Evolutionary conservation across 2,797 vertebrate genomes (phyloP).

Genomic region (Fistularia tabacaria): DNA sequence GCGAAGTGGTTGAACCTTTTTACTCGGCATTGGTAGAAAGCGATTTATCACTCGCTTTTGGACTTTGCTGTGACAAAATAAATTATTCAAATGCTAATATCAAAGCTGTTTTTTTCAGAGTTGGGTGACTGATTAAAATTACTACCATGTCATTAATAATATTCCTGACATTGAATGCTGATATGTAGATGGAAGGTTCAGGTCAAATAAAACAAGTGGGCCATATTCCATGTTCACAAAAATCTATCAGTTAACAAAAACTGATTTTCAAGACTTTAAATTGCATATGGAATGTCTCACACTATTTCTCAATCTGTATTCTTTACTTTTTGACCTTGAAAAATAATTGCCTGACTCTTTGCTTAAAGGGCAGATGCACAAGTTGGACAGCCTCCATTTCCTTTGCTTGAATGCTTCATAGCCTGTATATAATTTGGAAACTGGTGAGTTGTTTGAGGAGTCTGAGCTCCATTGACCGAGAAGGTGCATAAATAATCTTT

Average conservation of each 20-base stretch:
- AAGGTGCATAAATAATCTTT: conserved; percentile 70
- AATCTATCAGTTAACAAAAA: too few relatives aligned
- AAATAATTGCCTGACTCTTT: neutral
- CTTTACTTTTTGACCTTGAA: conserved; percentile 3
- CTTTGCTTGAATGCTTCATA: conserved; percentile 36
- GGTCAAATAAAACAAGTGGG: too few relatives aligned
- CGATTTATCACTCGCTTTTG: conserved; percentile 67
- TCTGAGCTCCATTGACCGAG: conserved; percentile 56
- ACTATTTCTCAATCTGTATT: neutral
- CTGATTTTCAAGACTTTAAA: neutral
- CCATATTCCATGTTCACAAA: too few relatives aligned
- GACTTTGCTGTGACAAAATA: conserved; percentile 48
- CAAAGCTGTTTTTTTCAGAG: conserved; percentile 21
- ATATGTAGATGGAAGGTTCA: too few relatives aligned
- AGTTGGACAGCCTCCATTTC: conserved; percentile 38
- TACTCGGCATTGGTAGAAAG: conserved; percentile 65
- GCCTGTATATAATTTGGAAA: conserved; percentile 52
- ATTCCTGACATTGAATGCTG: too few relatives aligned
- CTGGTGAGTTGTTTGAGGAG: conserved; percentile 57
- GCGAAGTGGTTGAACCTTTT: conserved; percentile 72
- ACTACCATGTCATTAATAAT: neutral
- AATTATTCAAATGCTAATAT: conserved; percentile 53
- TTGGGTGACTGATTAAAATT: neutral
- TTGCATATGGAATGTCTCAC: neutral
- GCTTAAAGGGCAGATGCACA: conserved; percentile 18